Percentiles rank a stretch among this genome's conserved stretches.
Conservation (phyloP, 2,888 invertebrate genomes). For the Pyrrhia umbra region DNA sequence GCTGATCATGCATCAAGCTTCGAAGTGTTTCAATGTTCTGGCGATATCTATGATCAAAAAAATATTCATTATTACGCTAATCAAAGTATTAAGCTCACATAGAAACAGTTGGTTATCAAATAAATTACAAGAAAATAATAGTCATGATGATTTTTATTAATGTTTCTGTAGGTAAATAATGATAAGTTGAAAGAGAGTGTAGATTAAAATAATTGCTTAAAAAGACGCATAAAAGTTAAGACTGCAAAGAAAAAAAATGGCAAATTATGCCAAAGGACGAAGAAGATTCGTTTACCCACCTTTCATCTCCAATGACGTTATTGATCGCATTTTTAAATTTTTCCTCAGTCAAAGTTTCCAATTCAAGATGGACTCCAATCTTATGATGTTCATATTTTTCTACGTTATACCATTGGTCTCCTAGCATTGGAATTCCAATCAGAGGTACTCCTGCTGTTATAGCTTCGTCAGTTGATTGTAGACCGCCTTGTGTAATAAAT, state of each 20-base stretch:
- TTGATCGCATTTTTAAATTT: background rate
- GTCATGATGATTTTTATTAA: too few species aligned
- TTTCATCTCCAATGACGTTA: conserved; percentile 7
- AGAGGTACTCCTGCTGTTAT: conserved; percentile 77
- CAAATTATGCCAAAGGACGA: background rate
- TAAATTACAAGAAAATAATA: too few species aligned
- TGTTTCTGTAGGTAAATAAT: too few species aligned
- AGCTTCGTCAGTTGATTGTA: conserved; percentile 82
- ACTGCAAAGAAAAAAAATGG: too few species aligned
- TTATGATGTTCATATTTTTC: conserved; percentile 63
- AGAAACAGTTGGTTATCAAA: too few species aligned
- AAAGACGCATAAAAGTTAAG: too few species aligned
- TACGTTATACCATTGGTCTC: conserved; percentile 78
- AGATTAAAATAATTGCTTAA: too few species aligned
- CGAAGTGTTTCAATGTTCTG: conserved; percentile 24
- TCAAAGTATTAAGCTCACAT: too few species aligned
- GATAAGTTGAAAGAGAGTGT: too few species aligned
- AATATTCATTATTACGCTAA: too few species aligned
- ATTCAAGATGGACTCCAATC: conserved; percentile 64
- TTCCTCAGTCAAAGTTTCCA: conserved; percentile 63
- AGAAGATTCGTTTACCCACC: background rate
- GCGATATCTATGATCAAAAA: too few species aligned
- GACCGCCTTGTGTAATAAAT: conserved; percentile 83
- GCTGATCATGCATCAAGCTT: conserved; percentile 34
- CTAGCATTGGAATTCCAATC: conserved; percentile 77